These are phyloP conservation scores for Zaprionus lineosus DNA, from an alignment of 2,888 invertebrate genomes.

Conservation along the genomic window DNA sequence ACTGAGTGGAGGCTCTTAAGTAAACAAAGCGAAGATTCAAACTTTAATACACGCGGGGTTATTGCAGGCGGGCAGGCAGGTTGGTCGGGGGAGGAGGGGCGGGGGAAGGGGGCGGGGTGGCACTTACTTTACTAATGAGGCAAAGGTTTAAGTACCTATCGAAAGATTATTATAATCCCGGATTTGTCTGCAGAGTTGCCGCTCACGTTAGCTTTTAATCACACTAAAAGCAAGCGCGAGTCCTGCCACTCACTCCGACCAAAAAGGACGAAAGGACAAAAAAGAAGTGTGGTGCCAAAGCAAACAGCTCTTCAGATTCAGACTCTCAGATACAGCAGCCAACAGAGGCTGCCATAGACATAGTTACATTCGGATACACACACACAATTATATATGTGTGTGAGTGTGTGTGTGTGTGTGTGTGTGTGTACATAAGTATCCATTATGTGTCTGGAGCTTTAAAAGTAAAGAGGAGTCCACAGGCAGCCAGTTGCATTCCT, in stretches of 20 bases:
- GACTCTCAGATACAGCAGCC: not conserved
- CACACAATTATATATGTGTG: no score
- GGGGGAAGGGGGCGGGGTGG: no score
- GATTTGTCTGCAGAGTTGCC: constrained; percentile 7
- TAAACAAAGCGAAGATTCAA: no score
- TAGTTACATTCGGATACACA: no score
- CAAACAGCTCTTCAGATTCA: constrained; percentile 3
- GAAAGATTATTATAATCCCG: constrained; percentile 21
- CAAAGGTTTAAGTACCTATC: not conserved
- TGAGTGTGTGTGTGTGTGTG: no score
- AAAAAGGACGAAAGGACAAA: not conserved
- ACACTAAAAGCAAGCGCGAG: constrained; percentile 44
- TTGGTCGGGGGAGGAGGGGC: no score
- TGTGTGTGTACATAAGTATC: no score
- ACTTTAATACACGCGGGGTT: not conserved
- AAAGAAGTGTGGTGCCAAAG: not conserved
- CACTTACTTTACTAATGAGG: constrained; percentile 16
- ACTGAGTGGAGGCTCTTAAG: no score
- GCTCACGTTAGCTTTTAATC: constrained; percentile 42
- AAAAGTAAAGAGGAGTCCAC: not conserved
- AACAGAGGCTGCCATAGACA: no score
- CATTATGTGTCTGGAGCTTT: no score
- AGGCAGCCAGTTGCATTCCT: constrained; percentile 16
- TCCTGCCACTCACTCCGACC: not conserved
- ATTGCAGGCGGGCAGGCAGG: no score